Evolutionary conservation across 1,140 invertebrate species (phyloP).

Genomic region (Conus ventricosus): DNA sequence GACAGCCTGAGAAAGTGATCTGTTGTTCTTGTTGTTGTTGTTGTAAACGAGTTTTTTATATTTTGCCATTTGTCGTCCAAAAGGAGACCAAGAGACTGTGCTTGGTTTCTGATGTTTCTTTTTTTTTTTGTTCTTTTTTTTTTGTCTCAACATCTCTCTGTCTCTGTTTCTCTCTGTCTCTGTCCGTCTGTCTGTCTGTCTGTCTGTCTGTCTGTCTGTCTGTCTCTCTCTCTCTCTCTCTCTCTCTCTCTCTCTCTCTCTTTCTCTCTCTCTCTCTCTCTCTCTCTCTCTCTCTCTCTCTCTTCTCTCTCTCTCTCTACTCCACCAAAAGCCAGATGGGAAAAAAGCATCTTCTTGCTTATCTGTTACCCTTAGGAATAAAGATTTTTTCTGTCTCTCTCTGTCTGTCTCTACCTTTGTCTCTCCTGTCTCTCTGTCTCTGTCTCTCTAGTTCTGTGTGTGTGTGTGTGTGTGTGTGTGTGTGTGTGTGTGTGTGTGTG

Average conservation of each 20-base stretch:
- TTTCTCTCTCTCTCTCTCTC: slow-evolving; percentile 11
- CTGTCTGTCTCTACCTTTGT: too few species aligned
- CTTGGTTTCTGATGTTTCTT: neutral
- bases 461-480: too few species aligned
- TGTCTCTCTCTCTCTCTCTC: slow-evolving; percentile 9
- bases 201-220: neutral
- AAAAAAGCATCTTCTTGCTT: too few species aligned
- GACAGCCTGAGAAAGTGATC: neutral
- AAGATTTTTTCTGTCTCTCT: too few species aligned
- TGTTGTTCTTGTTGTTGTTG: neutral
- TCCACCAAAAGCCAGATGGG: neutral
- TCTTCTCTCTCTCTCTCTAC: slow-evolving; percentile 10
- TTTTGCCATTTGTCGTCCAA: too few species aligned
- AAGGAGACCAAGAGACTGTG: too few species aligned
- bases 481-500: too few species aligned
- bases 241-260: slow-evolving; percentile 9
- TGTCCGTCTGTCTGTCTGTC: neutral
- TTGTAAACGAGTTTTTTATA: too few species aligned
- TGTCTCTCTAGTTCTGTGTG: too few species aligned
- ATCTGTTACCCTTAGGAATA: too few species aligned
- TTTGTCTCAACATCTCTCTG: neutral
- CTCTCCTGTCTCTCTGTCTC: too few species aligned
- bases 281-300: slow-evolving; percentile 9
- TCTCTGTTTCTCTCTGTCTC: neutral
- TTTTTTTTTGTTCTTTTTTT: neutral